Conservation (phyloP, 2,888 invertebrate species). For the Caenorhabditis sp. region DNA sequence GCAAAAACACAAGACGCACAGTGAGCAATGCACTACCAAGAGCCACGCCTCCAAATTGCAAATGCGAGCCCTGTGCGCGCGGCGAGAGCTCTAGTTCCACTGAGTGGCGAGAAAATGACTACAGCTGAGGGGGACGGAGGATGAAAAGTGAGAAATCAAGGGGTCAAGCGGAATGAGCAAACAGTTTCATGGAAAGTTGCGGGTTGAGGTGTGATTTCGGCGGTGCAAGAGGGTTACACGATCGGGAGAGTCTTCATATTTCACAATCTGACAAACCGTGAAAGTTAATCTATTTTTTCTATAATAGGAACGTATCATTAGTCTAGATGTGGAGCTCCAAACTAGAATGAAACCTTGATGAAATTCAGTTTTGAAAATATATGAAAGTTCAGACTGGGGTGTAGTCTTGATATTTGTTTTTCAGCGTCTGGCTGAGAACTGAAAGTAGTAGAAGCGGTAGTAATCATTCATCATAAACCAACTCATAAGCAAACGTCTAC, state of each 20-base stretch:
- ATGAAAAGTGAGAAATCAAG: slow-evolving; percentile 21
- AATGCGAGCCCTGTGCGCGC: not conserved
- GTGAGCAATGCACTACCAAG: slow-evolving; percentile 51
- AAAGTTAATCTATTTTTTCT: no score
- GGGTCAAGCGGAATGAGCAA: slow-evolving; percentile 26
- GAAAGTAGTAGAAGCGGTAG: not conserved
- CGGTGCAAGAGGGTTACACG: no score
- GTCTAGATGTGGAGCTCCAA: no score
- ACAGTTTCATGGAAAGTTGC: not conserved
- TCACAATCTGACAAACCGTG: no score
- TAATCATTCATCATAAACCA: slow-evolving; percentile 46
- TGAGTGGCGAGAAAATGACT: slow-evolving; percentile 34
- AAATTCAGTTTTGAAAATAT: no score
- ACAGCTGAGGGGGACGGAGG: slow-evolving; percentile 4
- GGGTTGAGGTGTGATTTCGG: not conserved
- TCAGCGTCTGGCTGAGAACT: not conserved
- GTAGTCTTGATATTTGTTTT: no score
- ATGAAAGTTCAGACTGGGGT: no score
- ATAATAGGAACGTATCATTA: no score
- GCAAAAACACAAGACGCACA: slow-evolving; percentile 46
- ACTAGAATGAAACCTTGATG: no score
- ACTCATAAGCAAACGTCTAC: slow-evolving; percentile 15
- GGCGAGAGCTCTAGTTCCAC: slow-evolving; percentile 44
- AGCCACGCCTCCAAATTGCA: slow-evolving; percentile 29
- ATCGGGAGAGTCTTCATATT: no score